Evolutionary conservation across 2,888 invertebrate species (phyloP).

Genomic region (Macropis europaea): DNA sequence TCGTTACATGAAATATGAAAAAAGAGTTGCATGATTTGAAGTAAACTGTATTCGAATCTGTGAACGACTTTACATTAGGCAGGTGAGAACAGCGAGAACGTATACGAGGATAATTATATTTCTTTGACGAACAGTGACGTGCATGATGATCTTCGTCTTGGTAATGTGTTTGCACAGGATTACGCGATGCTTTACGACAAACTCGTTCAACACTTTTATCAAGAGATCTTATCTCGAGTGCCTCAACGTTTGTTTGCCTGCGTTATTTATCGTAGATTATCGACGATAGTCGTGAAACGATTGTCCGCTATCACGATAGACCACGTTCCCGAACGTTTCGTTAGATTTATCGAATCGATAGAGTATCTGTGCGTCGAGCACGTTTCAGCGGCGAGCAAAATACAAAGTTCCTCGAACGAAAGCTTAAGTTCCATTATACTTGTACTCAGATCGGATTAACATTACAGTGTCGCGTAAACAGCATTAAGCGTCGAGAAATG

Average conservation of each 20-base stretch:
- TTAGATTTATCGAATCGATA: neutral
- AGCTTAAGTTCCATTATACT: neutral
- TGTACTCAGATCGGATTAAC: neutral
- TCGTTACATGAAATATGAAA: neutral
- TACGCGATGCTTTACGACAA: neutral
- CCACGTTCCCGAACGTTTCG: neutral
- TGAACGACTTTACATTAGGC: neutral
- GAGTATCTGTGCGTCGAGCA: neutral
- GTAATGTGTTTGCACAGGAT: conserved; percentile 14
- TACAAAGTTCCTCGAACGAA: neutral
- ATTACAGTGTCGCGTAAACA: too few species aligned
- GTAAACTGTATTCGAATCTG: neutral
- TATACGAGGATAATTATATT: neutral
- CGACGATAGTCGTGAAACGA: neutral
- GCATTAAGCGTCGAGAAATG: too few species aligned
- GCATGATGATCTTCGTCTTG: neutral
- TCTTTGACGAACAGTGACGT: neutral
- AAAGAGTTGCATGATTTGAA: neutral
- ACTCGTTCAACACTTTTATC: conserved; percentile 7
- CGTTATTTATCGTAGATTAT: conserved; percentile 6
- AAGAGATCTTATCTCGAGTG: conserved; percentile 8
- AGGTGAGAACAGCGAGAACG: neutral
- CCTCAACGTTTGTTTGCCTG: conserved; percentile 7
- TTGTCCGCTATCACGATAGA: neutral
- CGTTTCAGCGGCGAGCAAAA: conserved; percentile 1